Evolutionary conservation across 2,113 vertebrate species (phyloP).

Genomic region (Periophthalmus modestus): DNA sequence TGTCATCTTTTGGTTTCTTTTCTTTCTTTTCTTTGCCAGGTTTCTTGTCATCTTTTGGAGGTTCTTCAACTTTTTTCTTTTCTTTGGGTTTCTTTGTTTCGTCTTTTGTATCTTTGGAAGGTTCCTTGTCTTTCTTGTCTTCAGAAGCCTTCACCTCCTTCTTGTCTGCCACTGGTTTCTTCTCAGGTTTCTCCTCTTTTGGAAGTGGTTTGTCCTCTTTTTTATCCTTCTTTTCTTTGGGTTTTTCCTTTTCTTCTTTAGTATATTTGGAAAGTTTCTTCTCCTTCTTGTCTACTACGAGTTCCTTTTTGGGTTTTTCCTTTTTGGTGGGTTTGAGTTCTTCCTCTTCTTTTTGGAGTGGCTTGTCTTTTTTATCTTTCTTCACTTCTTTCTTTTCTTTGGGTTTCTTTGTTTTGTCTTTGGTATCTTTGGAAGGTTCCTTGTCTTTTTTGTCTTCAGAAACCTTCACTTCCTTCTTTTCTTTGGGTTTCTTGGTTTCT

Average conservation of each 20-base stretch:
- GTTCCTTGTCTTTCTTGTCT: background rate
- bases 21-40: background rate
- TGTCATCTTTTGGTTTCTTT: slow-evolving; percentile 7
- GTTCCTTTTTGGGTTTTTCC: background rate
- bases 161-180: background rate
- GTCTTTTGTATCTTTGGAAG: background rate
- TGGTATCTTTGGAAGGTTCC: background rate
- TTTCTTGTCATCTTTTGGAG: slow-evolving; percentile 10
- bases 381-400: background rate
- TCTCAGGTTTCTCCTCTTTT: background rate
- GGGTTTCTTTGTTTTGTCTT: background rate
- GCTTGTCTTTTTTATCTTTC: background rate
- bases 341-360: background rate
- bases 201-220: background rate
- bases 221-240: background rate
- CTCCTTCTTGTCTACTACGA: background rate
- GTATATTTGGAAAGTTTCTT: background rate
- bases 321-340: no score
- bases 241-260: background rate
- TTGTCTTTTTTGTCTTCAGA: background rate
- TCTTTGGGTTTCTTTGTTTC: background rate
- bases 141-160: background rate
- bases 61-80: background rate
- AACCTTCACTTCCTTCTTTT: background rate
- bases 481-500: background rate